Base-by-base conservation (phyloP, 2,888 invertebrate genomes). In the Epinotia bilunana region DNA sequence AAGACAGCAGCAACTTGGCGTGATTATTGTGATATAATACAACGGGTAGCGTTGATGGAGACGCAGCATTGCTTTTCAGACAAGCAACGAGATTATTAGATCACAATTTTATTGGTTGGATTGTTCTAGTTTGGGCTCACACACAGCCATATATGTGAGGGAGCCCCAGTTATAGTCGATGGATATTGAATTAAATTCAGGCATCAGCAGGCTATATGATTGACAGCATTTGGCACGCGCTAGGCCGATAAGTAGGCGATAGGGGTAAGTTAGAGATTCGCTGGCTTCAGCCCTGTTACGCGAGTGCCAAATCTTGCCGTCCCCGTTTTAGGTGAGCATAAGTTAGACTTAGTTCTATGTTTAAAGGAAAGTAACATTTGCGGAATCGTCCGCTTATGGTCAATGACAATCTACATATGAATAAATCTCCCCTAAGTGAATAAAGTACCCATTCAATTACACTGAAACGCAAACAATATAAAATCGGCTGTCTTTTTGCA, bases 211-310 rank as follows among this genome's bases (percentile, higher is more conserved):
- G n/a, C 23, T 70, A n/a, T 23, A 70, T 60, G 74, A 74, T 65
- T 74, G 74, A 70, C 74, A 71, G 43, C 64, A 70, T 71, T 74
- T 70, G 74, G 74, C 74, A 61, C 70, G 16, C 57, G 69, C 64
- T 16, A 55, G 63, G 63, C 63, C 74, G 64, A 74, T 70, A 69
- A 64, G 69, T 49, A 64, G 60, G 43, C 28, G 33, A 69, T 63
- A 63, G 57, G 46, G 60, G 64, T 65, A 74, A 74, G 60, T 71
- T 74, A 18, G 60, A 71, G 60, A 65, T 71, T 70, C 18, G n/a
- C 57, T 60, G 64, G 70, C 70, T 70, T 65, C 74, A 74, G 46
- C 33, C 62, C 33, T 58, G 58, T 28, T 20, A 60, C 39, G 23
- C 60, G 43, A 28, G 70, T 74, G 74, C 74, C 74, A 74, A 74